A percentile compares a stretch with the other conserved stretches of the same genome.
Conservation (phyloP, 2,113 vertebrate genomes). For the Pycnonotus jocosus region DNA sequence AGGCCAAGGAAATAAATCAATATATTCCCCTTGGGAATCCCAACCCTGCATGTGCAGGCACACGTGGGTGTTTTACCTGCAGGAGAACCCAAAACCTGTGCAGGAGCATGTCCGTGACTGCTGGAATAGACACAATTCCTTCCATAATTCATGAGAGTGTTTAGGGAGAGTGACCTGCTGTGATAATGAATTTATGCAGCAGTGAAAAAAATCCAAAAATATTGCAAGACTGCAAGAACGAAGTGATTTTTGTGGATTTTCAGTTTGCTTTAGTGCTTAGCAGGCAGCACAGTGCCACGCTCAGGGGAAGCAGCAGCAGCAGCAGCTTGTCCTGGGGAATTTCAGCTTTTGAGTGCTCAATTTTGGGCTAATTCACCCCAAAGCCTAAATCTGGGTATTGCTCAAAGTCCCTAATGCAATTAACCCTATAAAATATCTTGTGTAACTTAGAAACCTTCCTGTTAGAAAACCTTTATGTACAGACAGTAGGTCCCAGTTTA, state of each 20-base stretch:
- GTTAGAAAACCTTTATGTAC: not conserved
- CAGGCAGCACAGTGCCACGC: accelerated
- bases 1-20: not conserved
- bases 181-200: not conserved
- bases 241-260: not conserved
- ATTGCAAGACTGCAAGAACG: not conserved
- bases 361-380: not conserved
- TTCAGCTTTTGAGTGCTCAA: not conserved
- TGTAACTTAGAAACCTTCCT: not conserved
- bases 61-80: accelerated
- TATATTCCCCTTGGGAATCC: not conserved
- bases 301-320: not conserved
- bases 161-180: not conserved
- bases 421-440: not conserved
- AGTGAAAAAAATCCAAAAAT: not conserved
- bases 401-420: not conserved
- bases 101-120: not conserved
- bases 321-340: not conserved
- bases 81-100: not conserved
- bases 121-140: not conserved
- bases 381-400: not conserved
- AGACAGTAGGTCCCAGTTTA: not conserved
- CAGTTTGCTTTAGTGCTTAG: not conserved
- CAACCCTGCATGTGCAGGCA: not conserved
- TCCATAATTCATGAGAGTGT: not conserved